phyloP scores from a whole-genome alignment of 2,113 vertebrate species.

The Takifugu bimaculatus region DNA sequence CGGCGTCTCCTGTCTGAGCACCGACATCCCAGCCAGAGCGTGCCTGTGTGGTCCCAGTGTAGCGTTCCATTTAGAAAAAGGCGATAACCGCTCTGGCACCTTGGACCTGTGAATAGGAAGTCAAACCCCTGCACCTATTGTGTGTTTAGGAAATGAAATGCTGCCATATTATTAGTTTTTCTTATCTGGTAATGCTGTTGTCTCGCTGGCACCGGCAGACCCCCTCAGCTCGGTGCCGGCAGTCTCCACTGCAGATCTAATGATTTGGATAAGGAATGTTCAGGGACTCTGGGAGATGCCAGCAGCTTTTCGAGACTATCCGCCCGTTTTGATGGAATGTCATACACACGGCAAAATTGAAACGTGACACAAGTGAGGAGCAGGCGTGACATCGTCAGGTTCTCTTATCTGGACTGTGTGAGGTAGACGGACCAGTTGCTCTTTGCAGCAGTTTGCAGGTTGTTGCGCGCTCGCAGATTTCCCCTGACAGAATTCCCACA shows the following conservation, averaged over 20 bases:
- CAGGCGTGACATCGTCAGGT: too few species aligned
- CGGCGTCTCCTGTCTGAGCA: neutral
- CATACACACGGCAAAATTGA: constrained; percentile 28
- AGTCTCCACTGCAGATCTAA: constrained; percentile 19
- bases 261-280: constrained; percentile 56
- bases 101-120: constrained; percentile 38
- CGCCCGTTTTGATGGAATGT: constrained; percentile 30
- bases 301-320: constrained; percentile 31
- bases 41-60: constrained; percentile 2
- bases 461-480: constrained; percentile 32
- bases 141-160: constrained; percentile 75
- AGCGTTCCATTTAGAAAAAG: constrained; percentile 30
- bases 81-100: constrained; percentile 35
- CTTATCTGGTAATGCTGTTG: constrained; percentile 67
- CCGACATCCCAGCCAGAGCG: constrained; percentile 19
- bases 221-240: constrained; percentile 14
- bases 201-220: constrained; percentile 35
- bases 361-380: neutral
- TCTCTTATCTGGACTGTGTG: neutral
- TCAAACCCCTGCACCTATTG: constrained; percentile 29
- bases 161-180: constrained; percentile 63
- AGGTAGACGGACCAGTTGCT: constrained; percentile 9
- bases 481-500: constrained; percentile 18
- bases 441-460: constrained; percentile 16
- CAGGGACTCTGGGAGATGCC: constrained; percentile 29